A percentile compares a stretch with the other conserved stretches of the same genome.
Conservation (phyloP, 2,797 vertebrate genomes). For the Syndactyla subalaris region DNA sequence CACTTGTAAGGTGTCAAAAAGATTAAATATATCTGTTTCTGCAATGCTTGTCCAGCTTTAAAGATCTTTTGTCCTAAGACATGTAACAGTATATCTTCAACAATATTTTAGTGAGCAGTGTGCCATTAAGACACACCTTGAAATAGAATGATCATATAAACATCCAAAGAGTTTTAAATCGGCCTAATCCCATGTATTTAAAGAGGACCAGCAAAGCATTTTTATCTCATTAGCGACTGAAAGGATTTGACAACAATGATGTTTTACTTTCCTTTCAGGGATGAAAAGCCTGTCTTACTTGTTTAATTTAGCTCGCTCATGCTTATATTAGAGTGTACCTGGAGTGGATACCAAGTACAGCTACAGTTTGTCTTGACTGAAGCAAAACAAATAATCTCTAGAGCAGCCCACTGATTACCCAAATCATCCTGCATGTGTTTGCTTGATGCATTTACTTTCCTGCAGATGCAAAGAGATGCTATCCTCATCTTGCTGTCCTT, state of each 20-base stretch:
- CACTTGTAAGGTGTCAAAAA: background rate
- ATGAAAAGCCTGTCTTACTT: conserved; percentile 9
- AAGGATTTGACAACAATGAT: conserved; percentile 49
- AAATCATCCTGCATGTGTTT: background rate
- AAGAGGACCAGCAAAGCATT: conserved; percentile 11
- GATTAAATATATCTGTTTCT: background rate
- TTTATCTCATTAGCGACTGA: conserved; percentile 52
- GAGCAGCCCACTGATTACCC: background rate
- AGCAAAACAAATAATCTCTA: background rate
- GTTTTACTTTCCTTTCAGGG: conserved; percentile 62
- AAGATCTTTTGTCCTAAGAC: background rate
- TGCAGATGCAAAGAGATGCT: background rate
- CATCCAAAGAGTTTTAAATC: conserved; percentile 10
- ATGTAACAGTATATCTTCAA: background rate
- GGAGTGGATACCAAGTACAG: background rate
- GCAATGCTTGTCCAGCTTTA: background rate
- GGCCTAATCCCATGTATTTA: conserved; percentile 42
- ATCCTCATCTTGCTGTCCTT: background rate
- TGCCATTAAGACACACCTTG: background rate
- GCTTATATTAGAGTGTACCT: conserved; percentile 46
- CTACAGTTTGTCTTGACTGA: background rate
- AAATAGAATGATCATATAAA: conserved; percentile 35
- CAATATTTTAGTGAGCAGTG: background rate
- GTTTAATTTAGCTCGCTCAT: conserved; percentile 46
- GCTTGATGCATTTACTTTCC: background rate